Conservation (phyloP, 2,797 vertebrate genomes). For the Aselliscus stoliczkanus region DNA sequence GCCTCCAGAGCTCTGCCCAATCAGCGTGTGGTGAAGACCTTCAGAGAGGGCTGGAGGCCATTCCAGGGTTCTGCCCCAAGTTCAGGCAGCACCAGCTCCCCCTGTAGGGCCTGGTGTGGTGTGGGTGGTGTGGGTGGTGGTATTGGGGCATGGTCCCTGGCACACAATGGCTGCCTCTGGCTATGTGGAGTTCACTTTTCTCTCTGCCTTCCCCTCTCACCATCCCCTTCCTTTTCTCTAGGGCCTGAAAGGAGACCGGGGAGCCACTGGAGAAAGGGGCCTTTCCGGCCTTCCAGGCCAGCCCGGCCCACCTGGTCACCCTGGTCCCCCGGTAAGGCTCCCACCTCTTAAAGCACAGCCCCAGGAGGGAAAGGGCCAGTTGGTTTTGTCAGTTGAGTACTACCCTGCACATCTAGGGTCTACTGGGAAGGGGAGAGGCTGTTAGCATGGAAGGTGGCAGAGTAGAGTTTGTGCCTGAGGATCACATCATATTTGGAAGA, state of each 20-base stretch:
- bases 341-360: background rate
- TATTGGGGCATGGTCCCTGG: background rate
- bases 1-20: background rate
- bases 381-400: background rate
- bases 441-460: background rate
- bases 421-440: background rate
- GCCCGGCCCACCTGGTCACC: slow-evolving; percentile 92
- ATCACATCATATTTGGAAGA: background rate
- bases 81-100: background rate
- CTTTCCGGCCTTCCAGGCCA: slow-evolving; percentile 88
- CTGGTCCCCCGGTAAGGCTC: slow-evolving; percentile 88
- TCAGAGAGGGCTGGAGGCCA: background rate
- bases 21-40: background rate
- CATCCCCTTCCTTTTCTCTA: slow-evolving; percentile 64
- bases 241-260: slow-evolving; percentile 93
- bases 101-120: too few species aligned
- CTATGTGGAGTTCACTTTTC: background rate
- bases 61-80: background rate
- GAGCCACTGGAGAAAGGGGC: slow-evolving; percentile 90
- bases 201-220: background rate
- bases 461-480: background rate
- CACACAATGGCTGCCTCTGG: background rate
- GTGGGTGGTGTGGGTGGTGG: too few species aligned
- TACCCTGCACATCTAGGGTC: background rate
- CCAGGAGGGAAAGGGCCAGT: background rate